Evolutionary conservation across 2,113 vertebrate species (phyloP).

Genomic region (Lethenteron camtschaticum): DNA sequence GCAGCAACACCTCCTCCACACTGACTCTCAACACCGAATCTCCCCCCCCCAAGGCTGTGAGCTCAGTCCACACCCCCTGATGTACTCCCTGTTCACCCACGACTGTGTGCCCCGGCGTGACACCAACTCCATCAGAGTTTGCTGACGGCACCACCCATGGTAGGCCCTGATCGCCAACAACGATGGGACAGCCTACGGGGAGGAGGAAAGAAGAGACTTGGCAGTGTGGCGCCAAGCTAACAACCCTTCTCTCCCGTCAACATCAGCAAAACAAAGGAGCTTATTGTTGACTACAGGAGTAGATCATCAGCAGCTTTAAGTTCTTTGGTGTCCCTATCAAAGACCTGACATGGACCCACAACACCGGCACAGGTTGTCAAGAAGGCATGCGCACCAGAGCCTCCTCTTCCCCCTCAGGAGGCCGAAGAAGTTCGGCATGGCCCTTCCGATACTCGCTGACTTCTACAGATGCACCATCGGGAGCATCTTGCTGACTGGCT

Average conservation of each 20-base stretch:
- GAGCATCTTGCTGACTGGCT: background rate
- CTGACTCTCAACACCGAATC: background rate
- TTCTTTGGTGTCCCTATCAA: background rate
- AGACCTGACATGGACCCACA: background rate
- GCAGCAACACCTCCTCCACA: conserved; percentile 1
- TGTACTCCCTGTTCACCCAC: conserved; percentile 1
- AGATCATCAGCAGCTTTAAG: background rate
- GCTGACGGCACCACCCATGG: background rate
- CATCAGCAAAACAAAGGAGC: conserved; percentile 1
- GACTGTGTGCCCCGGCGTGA: background rate
- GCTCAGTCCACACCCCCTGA: background rate
- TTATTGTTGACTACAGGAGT: background rate
- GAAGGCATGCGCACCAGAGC: background rate
- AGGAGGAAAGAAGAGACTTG: background rate
- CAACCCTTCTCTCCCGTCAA: background rate
- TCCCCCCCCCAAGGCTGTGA: background rate
- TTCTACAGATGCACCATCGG: background rate
- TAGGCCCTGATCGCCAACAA: background rate
- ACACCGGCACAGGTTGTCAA: conserved; percentile 1
- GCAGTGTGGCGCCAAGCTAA: background rate
- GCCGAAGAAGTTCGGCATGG: conserved; percentile 1
- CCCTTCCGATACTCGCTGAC: background rate
- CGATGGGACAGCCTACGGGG: background rate
- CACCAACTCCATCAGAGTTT: conserved; percentile 4
- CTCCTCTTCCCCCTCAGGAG: background rate